Percentiles rank a stretch among this genome's conserved stretches.
phyloP scores from a whole-genome alignment of 64 coral and sea anemone genomes.

The Montipora sp. region DNA sequence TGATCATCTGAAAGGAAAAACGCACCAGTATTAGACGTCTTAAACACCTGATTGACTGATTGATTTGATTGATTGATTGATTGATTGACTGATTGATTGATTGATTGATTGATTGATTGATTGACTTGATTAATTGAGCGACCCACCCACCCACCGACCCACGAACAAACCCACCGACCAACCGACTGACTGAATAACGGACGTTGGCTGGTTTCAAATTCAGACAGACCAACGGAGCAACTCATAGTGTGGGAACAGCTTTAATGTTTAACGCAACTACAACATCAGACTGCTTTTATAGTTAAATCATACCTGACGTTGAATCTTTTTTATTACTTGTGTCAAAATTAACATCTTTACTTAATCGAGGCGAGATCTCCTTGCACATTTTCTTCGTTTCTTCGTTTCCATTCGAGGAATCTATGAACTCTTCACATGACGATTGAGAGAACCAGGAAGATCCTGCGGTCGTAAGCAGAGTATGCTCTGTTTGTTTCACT shows the following conservation, averaged over 20 bases:
- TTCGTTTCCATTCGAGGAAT: not conserved
- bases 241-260: no score
- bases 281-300: no score
- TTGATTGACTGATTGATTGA: no score
- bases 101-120: no score
- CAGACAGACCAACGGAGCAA: no score
- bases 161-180: not conserved
- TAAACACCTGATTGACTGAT: not conserved
- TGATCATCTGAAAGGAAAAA: not conserved
- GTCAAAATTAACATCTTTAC: not conserved
- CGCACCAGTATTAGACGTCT: not conserved
- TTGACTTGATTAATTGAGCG: no score
- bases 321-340: not conserved
- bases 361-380: not conserved
- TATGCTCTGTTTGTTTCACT: conserved; percentile 14
- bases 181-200: not conserved
- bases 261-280: no score
- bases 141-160: not conserved
- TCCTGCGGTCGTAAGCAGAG: not conserved
- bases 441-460: conserved; percentile 24
- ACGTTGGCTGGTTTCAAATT: no score
- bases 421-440: not conserved
- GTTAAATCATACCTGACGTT: not conserved
- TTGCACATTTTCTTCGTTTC: not conserved
- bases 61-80: conserved; percentile 19